These are phyloP conservation scores for Octonoba sinensis DNA, from an alignment of 2,888 invertebrate species.

Conservation along the genomic window DNA sequence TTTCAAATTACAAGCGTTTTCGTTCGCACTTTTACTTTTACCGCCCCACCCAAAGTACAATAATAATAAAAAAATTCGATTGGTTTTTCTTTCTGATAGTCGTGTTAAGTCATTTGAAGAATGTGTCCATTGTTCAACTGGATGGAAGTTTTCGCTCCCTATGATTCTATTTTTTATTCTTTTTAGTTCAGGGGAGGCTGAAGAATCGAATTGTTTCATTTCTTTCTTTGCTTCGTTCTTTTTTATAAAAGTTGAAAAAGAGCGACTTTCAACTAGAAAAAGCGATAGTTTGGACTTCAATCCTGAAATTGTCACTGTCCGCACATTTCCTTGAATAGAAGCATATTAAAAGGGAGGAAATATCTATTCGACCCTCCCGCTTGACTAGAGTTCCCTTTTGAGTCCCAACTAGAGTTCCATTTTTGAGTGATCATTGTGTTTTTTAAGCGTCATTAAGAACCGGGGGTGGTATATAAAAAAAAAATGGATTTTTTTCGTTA, in stretches of 20 bases:
- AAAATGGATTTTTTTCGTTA: too few species aligned
- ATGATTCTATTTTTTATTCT: not conserved
- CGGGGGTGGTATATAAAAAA: not conserved
- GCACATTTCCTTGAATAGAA: constrained; percentile 57
- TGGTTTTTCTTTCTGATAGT: constrained; percentile 36
- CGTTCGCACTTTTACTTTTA: too few species aligned
- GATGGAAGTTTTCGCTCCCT: constrained; percentile 40
- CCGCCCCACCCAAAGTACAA: too few species aligned
- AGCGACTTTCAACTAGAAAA: constrained; percentile 18
- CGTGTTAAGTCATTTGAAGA: constrained; percentile 54
- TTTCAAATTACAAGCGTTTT: too few species aligned
- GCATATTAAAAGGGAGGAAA: constrained; percentile 47
- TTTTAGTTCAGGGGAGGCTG: not conserved
- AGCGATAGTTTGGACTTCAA: constrained; percentile 55
- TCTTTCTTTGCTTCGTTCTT: constrained; percentile 16
- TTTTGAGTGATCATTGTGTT: constrained; percentile 34
- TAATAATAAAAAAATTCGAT: constrained; percentile 10
- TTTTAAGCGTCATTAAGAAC: constrained; percentile 35
- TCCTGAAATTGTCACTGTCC: constrained; percentile 58
- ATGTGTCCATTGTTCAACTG: constrained; percentile 57
- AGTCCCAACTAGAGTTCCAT: not conserved
- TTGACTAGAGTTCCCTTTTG: too few species aligned
- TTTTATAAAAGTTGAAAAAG: constrained; percentile 45
- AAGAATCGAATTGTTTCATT: constrained; percentile 38
- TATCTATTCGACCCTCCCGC: too few species aligned